Base-by-base conservation (phyloP, 92 coral and sea anemone species). In the Chrysogorgia sp. region DNA sequence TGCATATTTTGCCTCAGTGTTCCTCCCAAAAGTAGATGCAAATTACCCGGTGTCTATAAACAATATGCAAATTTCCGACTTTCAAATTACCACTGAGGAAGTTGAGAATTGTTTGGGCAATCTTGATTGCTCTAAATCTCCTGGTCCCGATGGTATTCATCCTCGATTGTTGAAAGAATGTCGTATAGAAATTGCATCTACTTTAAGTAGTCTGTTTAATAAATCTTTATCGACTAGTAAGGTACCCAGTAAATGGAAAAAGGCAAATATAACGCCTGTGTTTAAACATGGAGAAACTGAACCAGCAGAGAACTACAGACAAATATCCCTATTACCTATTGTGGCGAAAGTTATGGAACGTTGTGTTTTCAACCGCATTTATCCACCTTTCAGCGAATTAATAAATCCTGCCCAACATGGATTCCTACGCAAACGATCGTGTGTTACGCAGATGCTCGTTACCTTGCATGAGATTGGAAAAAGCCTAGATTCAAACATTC, bases 1-100 rank as follows among this genome's bases (percentile, higher is more conserved):
- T 40, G 58, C 12, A 4, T 81, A 35, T 70, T 81, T 83, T 55
- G 81, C 87, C 21, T 48, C 87, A 37, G 72, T 76, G 10, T 31
- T 83, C 30, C 79, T 6, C 2, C 53, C 53, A 47, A 47, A 47
- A 47, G 7, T n/a, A 7, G 14, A 7, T 7, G 53, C 10, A 7
- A 7, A 47, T 2, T 7, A 6, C n/a, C 2, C n/a, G 2, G 2
- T 6, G 7, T 15, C 10, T 2, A 15, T 6, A 6, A 6, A 47
- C 15, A 15, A 47, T 15, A 47, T 15, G 53, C 53, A 47, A 47
- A 47, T 47, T 7, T 15, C n/a, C 2, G 53, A 20, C 0, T 2
- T 66, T 30, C 3, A 1, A 3, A 29, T 41, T n/a, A 1, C 29
- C 1, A 20, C 40, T n/a, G 55, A 66, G 0, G 56, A 67, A n/a